phyloP scores from a whole-genome alignment of 1,140 invertebrate genomes.

The Drosophila carrolli region DNA sequence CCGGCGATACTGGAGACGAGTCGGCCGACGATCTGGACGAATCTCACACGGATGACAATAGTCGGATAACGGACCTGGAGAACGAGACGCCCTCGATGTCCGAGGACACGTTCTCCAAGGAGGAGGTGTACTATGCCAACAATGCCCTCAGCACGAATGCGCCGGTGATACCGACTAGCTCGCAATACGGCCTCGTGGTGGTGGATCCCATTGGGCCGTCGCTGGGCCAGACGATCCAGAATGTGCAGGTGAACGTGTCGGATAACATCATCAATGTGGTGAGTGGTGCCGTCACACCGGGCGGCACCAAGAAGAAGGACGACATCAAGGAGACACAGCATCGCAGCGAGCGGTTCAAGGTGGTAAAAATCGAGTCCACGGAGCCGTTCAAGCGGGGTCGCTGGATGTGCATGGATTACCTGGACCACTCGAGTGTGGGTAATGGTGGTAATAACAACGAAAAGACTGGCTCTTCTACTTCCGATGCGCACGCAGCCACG shows the following conservation, averaged over 20 bases:
- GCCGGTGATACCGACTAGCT: conserved; percentile 93
- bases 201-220: conserved; percentile 86
- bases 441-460: conserved; percentile 71
- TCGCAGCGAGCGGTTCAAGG: conserved; percentile 95
- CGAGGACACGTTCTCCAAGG: conserved; percentile 93
- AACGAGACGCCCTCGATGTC: conserved; percentile 94
- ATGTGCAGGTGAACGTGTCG: conserved; percentile 87
- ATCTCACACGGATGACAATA: conserved; percentile 95
- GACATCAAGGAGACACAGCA: conserved; percentile 89
- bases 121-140: conserved; percentile 92
- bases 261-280: conserved; percentile 89
- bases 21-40: conserved; percentile 97
- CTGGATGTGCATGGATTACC: conserved; percentile 98
- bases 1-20: conserved; percentile 95
- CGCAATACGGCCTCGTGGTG: conserved; percentile 92
- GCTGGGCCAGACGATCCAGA: conserved; percentile 81
- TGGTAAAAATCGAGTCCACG: conserved; percentile 97
- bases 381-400: conserved; percentile 96
- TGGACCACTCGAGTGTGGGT: conserved; percentile 89
- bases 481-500: conserved; percentile 36
- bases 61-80: conserved; percentile 91
- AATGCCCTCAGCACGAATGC: conserved; percentile 91
- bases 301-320: conserved; percentile 87
- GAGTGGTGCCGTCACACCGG: conserved; percentile 85
- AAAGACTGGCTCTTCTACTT: conserved; percentile 71